Conservation (phyloP, 2,888 invertebrate species). For the Limnephilus lunatus region DNA sequence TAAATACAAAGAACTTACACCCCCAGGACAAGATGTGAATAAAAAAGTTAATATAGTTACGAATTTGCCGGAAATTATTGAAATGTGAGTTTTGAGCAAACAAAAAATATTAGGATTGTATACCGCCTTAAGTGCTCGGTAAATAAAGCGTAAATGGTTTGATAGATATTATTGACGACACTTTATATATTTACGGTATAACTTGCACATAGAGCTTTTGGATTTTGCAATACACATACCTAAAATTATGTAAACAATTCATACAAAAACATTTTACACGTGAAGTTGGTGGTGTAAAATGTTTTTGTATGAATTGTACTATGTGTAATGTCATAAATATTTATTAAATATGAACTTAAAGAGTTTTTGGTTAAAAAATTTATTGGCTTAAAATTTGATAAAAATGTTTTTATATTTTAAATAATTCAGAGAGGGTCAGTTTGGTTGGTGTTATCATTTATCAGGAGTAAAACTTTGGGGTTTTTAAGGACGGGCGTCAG, state of each 20-base stretch:
- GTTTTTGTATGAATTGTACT: no score
- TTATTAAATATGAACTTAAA: neutral
- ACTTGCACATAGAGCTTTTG: neutral
- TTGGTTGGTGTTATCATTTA: neutral
- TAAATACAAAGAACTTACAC: no score
- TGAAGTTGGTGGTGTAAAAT: neutral
- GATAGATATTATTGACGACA: neutral
- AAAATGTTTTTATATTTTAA: neutral
- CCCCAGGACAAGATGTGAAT: no score
- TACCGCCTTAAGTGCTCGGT: neutral
- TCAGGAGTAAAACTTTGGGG: neutral
- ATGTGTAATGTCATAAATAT: neutral
- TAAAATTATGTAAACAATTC: neutral
- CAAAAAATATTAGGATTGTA: no score
- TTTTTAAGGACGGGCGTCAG: slow-evolving; percentile 69
- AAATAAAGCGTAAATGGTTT: neutral
- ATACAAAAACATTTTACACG: neutral
- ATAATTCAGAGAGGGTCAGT: neutral
- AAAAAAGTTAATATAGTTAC: no score
- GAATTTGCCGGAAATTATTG: no score
- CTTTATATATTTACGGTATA: neutral
- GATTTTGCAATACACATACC: neutral
- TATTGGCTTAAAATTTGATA: neutral
- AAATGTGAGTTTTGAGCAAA: no score
- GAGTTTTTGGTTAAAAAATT: neutral